A percentile compares a stretch with the other conserved stretches of the same genome.
Evolutionary conservation across 2,888 invertebrate species (phyloP).

Genomic region (Chaetoderma sp.): DNA sequence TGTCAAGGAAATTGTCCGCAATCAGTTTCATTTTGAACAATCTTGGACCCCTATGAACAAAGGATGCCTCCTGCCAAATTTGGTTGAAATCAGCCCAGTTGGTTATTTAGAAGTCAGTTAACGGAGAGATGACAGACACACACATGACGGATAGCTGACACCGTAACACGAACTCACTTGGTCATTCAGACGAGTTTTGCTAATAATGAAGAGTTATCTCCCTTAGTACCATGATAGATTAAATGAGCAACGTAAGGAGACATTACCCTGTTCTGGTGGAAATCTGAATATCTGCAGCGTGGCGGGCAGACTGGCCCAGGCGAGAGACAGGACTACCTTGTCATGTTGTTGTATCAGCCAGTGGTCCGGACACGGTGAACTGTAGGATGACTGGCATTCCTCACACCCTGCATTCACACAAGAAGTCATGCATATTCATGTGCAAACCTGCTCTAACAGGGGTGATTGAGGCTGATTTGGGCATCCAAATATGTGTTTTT

Average conservation of each 20-base stretch:
- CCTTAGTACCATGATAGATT: too few species aligned
- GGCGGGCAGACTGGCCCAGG: slow-evolving; percentile 81
- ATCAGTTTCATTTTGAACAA: too few species aligned
- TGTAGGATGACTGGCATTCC: slow-evolving; percentile 59
- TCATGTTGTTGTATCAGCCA: slow-evolving; percentile 50
- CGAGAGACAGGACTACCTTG: slow-evolving; percentile 80
- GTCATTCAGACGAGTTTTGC: background rate
- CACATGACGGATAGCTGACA: too few species aligned
- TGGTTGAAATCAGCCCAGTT: too few species aligned
- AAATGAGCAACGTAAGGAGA: background rate
- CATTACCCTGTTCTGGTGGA: slow-evolving; percentile 34
- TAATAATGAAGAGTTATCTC: background rate
- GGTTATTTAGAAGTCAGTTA: too few species aligned
- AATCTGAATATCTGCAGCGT: slow-evolving; percentile 62
- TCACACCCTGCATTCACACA: slow-evolving; percentile 60
- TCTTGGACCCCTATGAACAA: too few species aligned
- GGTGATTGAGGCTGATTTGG: background rate
- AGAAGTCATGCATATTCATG: background rate
- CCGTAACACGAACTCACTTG: background rate
- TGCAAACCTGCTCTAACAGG: background rate
- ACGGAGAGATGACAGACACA: too few species aligned
- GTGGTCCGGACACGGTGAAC: slow-evolving; percentile 54
- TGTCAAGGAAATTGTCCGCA: too few species aligned
- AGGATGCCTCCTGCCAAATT: too few species aligned
- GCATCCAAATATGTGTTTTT: too few species aligned